Evolutionary conservation across 2,797 vertebrate species (phyloP).

Genomic region (Echiichthys vipera): DNA sequence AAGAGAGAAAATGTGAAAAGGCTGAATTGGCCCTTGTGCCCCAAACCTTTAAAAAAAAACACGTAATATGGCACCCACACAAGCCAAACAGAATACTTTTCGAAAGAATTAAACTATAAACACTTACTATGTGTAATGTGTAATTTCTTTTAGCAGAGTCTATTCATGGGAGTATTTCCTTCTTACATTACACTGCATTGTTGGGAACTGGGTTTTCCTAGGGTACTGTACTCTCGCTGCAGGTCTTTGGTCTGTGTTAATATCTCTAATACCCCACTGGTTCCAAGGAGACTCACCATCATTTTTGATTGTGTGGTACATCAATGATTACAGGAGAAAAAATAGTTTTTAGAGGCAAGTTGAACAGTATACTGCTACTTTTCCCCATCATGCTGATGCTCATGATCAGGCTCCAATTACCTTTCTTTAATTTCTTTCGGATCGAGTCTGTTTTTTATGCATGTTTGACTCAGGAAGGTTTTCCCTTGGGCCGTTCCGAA

Average conservation of each 20-base stretch:
- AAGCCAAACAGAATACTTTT: constrained; percentile 8
- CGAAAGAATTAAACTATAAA: not conserved
- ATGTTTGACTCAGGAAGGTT: not conserved
- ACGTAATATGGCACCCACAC: constrained; percentile 11
- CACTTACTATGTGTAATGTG: constrained; percentile 26
- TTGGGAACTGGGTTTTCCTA: not conserved
- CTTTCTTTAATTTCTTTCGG: not conserved
- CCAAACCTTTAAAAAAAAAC: constrained; percentile 33
- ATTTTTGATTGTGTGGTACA: not conserved
- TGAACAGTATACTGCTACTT: not conserved
- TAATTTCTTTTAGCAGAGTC: constrained; percentile 1
- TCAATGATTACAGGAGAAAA: constrained; percentile 24
- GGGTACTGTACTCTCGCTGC: not conserved
- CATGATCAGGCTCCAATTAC: not conserved
- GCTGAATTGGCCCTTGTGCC: constrained; percentile 21
- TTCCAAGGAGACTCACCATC: constrained; percentile 10
- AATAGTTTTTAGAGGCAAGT: constrained; percentile 4
- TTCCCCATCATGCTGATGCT: not conserved
- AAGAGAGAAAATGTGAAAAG: constrained; percentile 40
- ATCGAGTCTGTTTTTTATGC: not conserved
- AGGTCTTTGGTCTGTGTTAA: constrained; percentile 12
- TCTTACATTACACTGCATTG: not conserved
- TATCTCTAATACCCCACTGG: not conserved
- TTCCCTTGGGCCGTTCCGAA: not conserved
- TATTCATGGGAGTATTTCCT: not conserved